Evolutionary conservation across 2,113 vertebrate genomes (phyloP).

Genomic region (Brachyhypopomus gauderio): DNA sequence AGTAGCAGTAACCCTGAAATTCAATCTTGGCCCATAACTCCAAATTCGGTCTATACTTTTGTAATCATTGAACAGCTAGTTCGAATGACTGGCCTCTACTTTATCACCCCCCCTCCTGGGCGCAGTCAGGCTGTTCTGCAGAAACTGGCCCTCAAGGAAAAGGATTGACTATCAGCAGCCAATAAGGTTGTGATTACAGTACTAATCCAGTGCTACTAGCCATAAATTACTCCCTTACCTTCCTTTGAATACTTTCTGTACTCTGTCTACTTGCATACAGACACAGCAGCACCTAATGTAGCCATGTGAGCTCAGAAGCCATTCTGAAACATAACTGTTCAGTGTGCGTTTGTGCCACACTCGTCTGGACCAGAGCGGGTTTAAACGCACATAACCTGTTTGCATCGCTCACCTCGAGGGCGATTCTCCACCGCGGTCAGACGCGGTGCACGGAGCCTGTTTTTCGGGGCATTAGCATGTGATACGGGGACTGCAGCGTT

Average conservation of each 20-base stretch:
- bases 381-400: slow-evolving; percentile 42
- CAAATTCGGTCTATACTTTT: no score
- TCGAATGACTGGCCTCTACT: no score
- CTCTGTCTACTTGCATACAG: background rate
- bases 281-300: background rate
- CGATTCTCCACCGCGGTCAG: slow-evolving; percentile 19
- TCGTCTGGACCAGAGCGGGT: background rate
- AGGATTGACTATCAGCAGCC: no score
- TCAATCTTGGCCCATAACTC: no score
- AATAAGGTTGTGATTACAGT: no score
- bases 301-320: background rate
- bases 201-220: no score
- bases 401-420: slow-evolving; percentile 38
- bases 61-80: no score
- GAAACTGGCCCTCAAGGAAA: no score
- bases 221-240: no score
- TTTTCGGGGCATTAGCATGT: slow-evolving; percentile 50
- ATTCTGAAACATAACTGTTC: background rate
- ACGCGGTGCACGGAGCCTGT: slow-evolving; percentile 23
- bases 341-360: slow-evolving; percentile 26
- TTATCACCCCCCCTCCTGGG: no score
- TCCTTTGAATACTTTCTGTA: background rate
- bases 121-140: no score
- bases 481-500: slow-evolving; percentile 47
- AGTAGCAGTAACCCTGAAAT: no score